These are phyloP conservation scores for Tribolium castaneum DNA, from an alignment of 1,140 invertebrate genomes.

Conservation along the genomic window DNA sequence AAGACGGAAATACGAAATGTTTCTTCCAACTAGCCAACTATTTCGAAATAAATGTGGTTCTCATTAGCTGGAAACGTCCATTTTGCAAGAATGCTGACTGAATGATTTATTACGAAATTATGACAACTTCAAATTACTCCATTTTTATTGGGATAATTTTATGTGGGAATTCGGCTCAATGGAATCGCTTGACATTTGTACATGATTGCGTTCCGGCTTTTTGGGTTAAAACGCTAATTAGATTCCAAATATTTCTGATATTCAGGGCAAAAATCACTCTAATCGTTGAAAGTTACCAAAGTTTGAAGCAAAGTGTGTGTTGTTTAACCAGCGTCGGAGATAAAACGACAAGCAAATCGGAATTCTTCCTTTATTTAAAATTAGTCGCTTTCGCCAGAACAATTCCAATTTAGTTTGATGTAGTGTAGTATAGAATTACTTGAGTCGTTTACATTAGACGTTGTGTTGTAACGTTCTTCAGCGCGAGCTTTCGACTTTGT, in stretches of 20 bases:
- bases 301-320: too few species aligned
- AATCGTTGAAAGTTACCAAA: too few species aligned
- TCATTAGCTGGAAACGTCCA: slow-evolving; percentile 21
- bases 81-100: slow-evolving; percentile 31
- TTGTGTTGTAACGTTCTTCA: slow-evolving; percentile 34
- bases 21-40: background rate
- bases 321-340: background rate
- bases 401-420: slow-evolving; percentile 36
- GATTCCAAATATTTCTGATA: background rate
- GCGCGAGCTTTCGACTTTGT: slow-evolving; percentile 32
- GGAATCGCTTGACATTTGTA: background rate
- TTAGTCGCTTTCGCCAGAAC: slow-evolving; percentile 27
- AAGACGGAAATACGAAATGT: background rate
- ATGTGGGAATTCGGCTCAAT: background rate
- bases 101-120: slow-evolving; percentile 21
- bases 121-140: slow-evolving; percentile 12
- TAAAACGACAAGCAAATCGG: background rate
- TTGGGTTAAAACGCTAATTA: background rate
- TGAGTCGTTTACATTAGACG: slow-evolving; percentile 35
- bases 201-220: background rate
- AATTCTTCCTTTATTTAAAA: slow-evolving; percentile 25
- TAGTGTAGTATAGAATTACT: slow-evolving; percentile 34
- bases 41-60: slow-evolving; percentile 31
- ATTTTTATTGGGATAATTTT: slow-evolving; percentile 25
- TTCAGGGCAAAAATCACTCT: too few species aligned